These are phyloP conservation scores for Aethina tumida DNA, from an alignment of 1,140 invertebrate genomes.

Conservation along the genomic window DNA sequence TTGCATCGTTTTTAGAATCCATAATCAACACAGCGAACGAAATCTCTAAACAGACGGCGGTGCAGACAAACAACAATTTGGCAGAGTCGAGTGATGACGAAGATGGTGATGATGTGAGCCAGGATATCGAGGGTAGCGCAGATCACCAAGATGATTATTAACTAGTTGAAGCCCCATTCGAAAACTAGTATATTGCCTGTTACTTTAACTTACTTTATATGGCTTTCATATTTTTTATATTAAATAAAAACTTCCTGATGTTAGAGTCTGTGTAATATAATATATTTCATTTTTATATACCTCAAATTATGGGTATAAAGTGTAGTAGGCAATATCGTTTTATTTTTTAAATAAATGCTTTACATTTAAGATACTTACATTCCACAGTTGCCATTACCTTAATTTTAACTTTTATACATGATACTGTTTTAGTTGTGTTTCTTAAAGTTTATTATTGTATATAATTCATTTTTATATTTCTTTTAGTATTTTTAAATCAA, in stretches of 20 bases:
- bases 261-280: conserved; percentile 1
- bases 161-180: conserved; percentile 5
- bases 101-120: conserved; percentile 53
- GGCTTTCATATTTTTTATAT: conserved; percentile 20
- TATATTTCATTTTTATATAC: background rate
- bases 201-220: conserved; percentile 19
- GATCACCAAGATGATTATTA: conserved; percentile 71
- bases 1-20: conserved; percentile 37
- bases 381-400: conserved; percentile 17
- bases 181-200: conserved; percentile 18
- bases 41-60: conserved; percentile 18
- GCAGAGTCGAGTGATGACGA: conserved; percentile 52
- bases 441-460: conserved; percentile 21
- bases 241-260: conserved; percentile 13
- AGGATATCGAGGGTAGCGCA: conserved; percentile 65
- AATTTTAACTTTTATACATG: conserved; percentile 2
- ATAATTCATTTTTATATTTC: conserved; percentile 9
- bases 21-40: conserved; percentile 48
- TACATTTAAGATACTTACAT: conserved; percentile 11
- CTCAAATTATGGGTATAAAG: conserved; percentile 19
- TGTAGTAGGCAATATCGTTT: conserved; percentile 28
- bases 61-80: conserved; percentile 17
- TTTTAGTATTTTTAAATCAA: background rate
- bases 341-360: conserved; percentile 13
- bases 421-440: conserved; percentile 8